Evolutionary conservation across 1,140 invertebrate genomes (phyloP).

Genomic region (Aphidius ervi): DNA sequence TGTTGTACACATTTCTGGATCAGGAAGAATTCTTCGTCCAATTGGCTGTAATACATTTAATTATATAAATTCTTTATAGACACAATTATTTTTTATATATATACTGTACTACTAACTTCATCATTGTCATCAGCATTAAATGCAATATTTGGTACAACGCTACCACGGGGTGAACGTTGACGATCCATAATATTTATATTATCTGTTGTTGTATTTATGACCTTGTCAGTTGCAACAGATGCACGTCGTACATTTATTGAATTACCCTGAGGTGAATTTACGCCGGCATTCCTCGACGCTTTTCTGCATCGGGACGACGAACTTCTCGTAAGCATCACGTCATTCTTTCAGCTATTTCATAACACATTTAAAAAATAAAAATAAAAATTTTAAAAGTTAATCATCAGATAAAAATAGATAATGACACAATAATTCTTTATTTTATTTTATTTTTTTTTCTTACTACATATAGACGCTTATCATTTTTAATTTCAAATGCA

Average conservation of each 20-base stretch:
- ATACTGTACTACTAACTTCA: slow-evolving; percentile 37
- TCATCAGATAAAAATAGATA: too few relatives aligned
- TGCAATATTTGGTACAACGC: slow-evolving; percentile 51
- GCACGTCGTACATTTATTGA: slow-evolving; percentile 43
- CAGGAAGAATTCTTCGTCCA: slow-evolving; percentile 39
- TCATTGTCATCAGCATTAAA: slow-evolving; percentile 33
- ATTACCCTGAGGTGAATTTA: slow-evolving; percentile 59
- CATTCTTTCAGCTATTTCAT: slow-evolving; percentile 26
- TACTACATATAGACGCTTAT: too few relatives aligned
- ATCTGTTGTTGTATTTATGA: slow-evolving; percentile 33
- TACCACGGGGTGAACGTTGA: slow-evolving; percentile 48
- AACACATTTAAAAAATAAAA: too few relatives aligned
- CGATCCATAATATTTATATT: slow-evolving; percentile 35
- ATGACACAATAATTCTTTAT: too few relatives aligned
- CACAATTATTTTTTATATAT: neutral
- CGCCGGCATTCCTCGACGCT: slow-evolving; percentile 59
- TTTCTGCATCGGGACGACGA: slow-evolving; percentile 64
- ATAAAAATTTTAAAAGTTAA: too few relatives aligned
- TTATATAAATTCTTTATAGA: too few relatives aligned
- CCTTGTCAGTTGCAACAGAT: slow-evolving; percentile 44
- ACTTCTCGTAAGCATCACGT: slow-evolving; percentile 61
- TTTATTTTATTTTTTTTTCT: too few relatives aligned
- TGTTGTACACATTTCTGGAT: slow-evolving; percentile 40
- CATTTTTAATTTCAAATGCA: too few relatives aligned
- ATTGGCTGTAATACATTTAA: slow-evolving; percentile 31